phyloP scores from a whole-genome alignment of 2,797 vertebrate genomes.

The Otolemur crassicaudatus region DNA sequence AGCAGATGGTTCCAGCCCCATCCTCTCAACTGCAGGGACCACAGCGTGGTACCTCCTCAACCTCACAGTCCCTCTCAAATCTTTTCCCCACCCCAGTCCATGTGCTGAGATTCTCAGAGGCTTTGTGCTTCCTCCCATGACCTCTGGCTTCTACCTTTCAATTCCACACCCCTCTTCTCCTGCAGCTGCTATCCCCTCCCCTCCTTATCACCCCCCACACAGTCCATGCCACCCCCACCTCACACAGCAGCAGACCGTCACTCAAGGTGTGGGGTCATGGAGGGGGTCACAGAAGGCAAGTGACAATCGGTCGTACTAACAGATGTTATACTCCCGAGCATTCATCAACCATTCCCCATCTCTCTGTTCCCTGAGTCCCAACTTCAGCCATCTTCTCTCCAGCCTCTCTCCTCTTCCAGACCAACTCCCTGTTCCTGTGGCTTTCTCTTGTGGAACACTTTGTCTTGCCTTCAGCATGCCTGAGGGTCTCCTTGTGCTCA shows the following conservation, averaged over 20 bases:
- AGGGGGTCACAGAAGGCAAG: background rate
- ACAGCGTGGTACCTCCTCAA: too few species aligned
- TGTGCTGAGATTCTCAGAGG: background rate
- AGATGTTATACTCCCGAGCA: background rate
- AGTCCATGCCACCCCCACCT: background rate
- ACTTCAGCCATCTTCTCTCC: background rate
- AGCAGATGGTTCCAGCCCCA: background rate
- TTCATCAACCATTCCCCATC: background rate
- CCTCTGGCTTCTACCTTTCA: background rate
- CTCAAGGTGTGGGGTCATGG: background rate
- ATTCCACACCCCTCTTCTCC: background rate
- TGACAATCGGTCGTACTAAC: background rate
- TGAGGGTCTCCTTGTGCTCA: background rate
- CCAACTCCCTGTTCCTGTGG: background rate
- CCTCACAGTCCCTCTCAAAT: background rate
- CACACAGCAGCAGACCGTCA: background rate
- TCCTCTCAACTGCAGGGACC: background rate
- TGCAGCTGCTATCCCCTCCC: background rate
- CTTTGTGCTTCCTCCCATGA: background rate
- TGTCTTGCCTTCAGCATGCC: background rate
- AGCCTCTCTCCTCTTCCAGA: constrained; percentile 11
- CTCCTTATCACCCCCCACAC: background rate
- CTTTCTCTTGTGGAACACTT: background rate
- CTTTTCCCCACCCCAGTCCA: accelerated
- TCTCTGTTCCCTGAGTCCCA: background rate